These are phyloP conservation scores for Pantala flavescens DNA, from an alignment of 1,140 invertebrate species.

Conservation along the genomic window DNA sequence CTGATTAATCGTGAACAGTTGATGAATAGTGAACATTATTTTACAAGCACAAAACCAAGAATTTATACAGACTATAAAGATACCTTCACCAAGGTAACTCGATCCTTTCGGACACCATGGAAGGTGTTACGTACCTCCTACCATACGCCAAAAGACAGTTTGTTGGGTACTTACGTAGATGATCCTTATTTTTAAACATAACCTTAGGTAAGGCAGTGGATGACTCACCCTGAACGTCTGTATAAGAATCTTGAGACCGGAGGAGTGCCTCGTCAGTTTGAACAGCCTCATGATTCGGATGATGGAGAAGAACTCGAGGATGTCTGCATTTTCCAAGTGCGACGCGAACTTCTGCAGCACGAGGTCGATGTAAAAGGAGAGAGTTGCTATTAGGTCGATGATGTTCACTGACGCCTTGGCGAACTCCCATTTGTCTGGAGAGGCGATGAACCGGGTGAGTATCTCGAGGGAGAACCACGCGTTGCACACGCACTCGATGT, in stretches of 20 bases:
- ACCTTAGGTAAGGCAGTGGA: not conserved
- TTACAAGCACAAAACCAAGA: no score
- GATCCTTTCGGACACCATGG: no score
- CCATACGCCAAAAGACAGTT: no score
- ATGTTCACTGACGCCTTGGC: slow-evolving; percentile 90
- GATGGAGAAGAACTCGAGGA: slow-evolving; percentile 98
- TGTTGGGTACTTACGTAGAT: no score
- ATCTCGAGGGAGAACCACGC: slow-evolving; percentile 99
- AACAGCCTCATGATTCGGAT: slow-evolving; percentile 97
- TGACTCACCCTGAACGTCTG: slow-evolving; percentile 71
- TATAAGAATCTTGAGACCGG: slow-evolving; percentile 95
- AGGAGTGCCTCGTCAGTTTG: slow-evolving; percentile 93
- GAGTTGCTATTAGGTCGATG: slow-evolving; percentile 97
- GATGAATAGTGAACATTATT: no score
- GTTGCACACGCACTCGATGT: slow-evolving; percentile 98
- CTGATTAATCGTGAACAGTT: no score
- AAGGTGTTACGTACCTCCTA: no score
- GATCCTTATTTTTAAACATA: no score
- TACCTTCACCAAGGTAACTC: no score
- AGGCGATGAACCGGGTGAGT: slow-evolving; percentile 84
- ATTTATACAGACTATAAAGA: no score
- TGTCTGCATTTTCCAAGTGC: slow-evolving; percentile 90
- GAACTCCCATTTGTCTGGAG: slow-evolving; percentile 86
- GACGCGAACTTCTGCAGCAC: slow-evolving; percentile 79
- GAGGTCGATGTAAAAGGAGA: slow-evolving; percentile 96